Evolutionary conservation across 2,113 vertebrate species (phyloP).

Genomic region (Uropsilus gracilis): DNA sequence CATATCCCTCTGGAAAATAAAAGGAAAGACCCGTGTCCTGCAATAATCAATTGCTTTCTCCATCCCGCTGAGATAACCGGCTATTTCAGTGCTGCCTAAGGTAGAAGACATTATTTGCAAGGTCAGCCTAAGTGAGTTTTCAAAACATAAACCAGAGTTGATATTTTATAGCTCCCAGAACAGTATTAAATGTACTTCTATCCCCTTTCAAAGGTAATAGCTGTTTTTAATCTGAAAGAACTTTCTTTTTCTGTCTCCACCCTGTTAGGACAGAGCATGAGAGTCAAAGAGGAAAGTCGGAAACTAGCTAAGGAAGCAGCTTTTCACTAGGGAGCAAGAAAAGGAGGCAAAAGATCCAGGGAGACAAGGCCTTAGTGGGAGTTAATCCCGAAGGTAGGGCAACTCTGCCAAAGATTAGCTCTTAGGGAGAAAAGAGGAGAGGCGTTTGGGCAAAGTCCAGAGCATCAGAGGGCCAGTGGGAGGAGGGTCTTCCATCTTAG

Average conservation of each 20-base stretch:
- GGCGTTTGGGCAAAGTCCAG: no score
- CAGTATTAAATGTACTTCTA: background rate
- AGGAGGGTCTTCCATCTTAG: no score
- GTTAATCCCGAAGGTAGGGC: no score
- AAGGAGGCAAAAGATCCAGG: no score
- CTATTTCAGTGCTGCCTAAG: background rate
- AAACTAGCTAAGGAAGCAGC: no score
- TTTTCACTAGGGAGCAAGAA: no score
- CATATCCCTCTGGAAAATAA: background rate
- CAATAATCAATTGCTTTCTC: background rate
- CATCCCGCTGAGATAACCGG: background rate
- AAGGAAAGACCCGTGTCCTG: background rate
- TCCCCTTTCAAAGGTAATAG: background rate
- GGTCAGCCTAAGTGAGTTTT: background rate
- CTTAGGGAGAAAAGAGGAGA: no score
- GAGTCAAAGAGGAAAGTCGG: no score
- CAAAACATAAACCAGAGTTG: constrained; percentile 6
- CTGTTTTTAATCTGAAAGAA: constrained; percentile 30
- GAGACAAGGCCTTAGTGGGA: no score
- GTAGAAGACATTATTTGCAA: background rate
- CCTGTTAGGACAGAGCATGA: no score
- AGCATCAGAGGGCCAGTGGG: no score
- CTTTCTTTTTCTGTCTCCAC: background rate
- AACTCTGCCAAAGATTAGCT: no score
- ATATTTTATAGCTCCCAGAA: background rate